Base-by-base conservation (phyloP, 2,797 vertebrate species). In the Oreochromis grahami region DNA sequence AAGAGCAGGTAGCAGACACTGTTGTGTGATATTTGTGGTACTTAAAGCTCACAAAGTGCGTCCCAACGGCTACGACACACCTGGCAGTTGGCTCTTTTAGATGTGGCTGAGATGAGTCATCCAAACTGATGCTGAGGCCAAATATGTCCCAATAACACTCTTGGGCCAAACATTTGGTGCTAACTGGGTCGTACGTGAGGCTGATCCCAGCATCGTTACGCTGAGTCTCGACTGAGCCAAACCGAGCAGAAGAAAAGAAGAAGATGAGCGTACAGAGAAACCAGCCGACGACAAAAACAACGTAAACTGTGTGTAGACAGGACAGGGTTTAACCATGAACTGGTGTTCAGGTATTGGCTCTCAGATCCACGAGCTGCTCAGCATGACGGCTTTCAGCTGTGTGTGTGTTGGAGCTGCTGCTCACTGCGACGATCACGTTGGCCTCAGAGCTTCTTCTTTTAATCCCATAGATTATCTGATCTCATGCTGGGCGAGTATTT, bases 141-240 rank as follows among this genome's bases (percentile, higher is more conserved):
- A 0, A 63, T 36, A n/a, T 5, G 58, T 36, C 58, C 32, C 17
- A 36, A n/a, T 7, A 63, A 36, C 32, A 7, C 10, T 36, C 6
- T 60, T n/a, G 36, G 6, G 17, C 17, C 17, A 60, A 58, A 32
- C 26, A 32, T 58, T 58, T 8, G 2, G 56, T 60, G 56, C 1
- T 60, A 60, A 19, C 29, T 19, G 56, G 56, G 56, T 60, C 29
- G 8, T 11, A 19, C 29, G 8, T 11, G 56, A 58, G 1, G 5
- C 29, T 58, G 56, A 58, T 2, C 55, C 0, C 2, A 19, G 55
- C 26, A 17, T 58, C 2, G 8, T 29, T 58, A 6, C 0, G 5
- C 53, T 32, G 24, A 29, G 14, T 17, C 55, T 6, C 8, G 55
- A 56, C 8, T 56, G 26, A 56, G 55, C 26, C 55, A 56, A 32